Percentiles rank a stretch among this genome's conserved stretches.
Conservation (phyloP, 64 coral and sea anemone species). For the Acropora tenuis region DNA sequence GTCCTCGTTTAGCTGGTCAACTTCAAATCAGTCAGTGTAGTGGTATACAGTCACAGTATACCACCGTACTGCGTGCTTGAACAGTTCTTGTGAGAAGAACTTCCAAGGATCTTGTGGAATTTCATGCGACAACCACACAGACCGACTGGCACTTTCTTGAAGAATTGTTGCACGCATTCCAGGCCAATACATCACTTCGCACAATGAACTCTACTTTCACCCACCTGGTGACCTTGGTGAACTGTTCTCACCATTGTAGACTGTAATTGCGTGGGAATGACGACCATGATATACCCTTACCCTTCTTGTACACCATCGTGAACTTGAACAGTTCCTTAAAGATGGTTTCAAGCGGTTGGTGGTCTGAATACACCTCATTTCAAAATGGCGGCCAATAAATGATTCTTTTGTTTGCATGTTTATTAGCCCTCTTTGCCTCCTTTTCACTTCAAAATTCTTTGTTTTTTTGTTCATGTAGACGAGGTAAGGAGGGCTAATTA, state of each 20-base stretch:
- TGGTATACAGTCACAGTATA: background rate
- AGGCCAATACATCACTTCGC: too few species aligned
- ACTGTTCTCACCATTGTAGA: too few species aligned
- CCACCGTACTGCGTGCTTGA: constrained; percentile 16
- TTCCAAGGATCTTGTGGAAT: background rate
- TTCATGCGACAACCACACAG: constrained; percentile 65
- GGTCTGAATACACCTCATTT: background rate
- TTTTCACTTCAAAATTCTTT: too few species aligned
- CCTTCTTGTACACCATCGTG: constrained; percentile 6
- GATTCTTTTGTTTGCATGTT: too few species aligned
- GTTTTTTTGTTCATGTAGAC: too few species aligned
- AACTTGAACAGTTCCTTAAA: background rate
- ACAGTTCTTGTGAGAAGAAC: background rate
- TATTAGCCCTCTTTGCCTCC: too few species aligned
- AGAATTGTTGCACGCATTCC: constrained; percentile 19
- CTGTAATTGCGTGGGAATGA: too few species aligned
- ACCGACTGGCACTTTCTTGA: constrained; percentile 44
- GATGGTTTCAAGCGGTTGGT: too few species aligned
- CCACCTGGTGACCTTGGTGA: too few species aligned
- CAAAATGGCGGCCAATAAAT: too few species aligned
- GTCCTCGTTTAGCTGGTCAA: background rate
- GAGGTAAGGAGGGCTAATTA: too few species aligned
- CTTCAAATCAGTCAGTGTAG: constrained; percentile 24
- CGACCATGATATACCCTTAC: constrained; percentile 8
- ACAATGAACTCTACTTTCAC: too few species aligned